phyloP scores from a whole-genome alignment of 37 sponge, comb jelly and placozoan species.

The Beroe forskalii region DNA sequence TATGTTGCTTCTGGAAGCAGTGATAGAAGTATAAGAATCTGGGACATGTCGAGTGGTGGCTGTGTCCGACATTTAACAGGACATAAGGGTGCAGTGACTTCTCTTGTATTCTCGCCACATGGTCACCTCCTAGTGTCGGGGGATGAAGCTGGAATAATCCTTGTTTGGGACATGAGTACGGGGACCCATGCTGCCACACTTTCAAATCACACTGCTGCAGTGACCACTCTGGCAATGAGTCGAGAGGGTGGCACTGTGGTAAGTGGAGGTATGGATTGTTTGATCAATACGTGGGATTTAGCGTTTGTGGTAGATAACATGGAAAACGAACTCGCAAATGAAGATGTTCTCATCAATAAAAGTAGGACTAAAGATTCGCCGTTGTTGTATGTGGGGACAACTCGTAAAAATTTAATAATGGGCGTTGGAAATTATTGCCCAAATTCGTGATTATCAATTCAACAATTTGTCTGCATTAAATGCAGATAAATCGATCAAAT shows the following conservation, averaged over 20 bases:
- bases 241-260: conserved; percentile 26
- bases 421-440: conserved; percentile 6
- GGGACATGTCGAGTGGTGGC: conserved; percentile 23
- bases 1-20: conserved; percentile 61
- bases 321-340: conserved; percentile 31
- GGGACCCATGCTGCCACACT: conserved; percentile 30
- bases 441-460: no score
- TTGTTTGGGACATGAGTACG: conserved; percentile 36
- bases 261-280: conserved; percentile 51
- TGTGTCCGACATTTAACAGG: conserved; percentile 19
- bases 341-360: conserved; percentile 37
- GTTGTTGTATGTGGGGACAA: conserved; percentile 1
- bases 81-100: conserved; percentile 41
- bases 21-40: conserved; percentile 38
- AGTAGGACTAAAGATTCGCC: conserved; percentile 56
- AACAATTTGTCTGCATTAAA: no score
- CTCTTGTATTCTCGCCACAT: conserved; percentile 62
- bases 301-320: conserved; percentile 27
- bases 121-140: conserved; percentile 45
- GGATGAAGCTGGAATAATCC: conserved; percentile 7
- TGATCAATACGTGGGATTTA: conserved; percentile 45
- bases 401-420: conserved; percentile 30
- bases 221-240: conserved; percentile 36
- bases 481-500: no score
- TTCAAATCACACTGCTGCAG: conserved; percentile 47